Base-by-base conservation (phyloP, 2,797 vertebrate genomes). In the Salarias fasciatus region DNA sequence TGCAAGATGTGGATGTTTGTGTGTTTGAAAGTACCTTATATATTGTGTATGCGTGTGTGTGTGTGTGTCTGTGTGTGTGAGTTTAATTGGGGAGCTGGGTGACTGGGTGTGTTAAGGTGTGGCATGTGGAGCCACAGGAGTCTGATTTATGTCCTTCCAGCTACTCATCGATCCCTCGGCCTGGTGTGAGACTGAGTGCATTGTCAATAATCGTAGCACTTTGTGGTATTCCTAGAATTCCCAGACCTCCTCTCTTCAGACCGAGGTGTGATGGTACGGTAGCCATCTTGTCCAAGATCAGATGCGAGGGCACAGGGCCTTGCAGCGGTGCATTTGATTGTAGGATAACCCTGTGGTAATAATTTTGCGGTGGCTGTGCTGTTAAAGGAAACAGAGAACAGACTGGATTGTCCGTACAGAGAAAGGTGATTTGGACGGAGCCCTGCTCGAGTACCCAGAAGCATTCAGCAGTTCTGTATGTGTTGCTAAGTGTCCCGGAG, bases 171-270 rank as follows among this genome's bases (percentile, higher is more conserved):
- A 89, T 90, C 75, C 72, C 63, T 56, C 10, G 33, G 70, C 85
- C 77, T 8, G 54, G 83, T 76, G 83, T 84, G 88, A 90, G 90
- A 86, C 86, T 89, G 86, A 90, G 86, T 87, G 85, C 79, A 80
- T 87, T 84, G 86, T 92, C 89, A 89, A 91, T 92, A 91, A 85
- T 84, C 76, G 85, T 85, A 87, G 86, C 86, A 86, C 87, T 90
- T 88, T 89, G 86, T 89, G 87, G 83, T 89, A 84, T 91, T 90
- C 88, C 87, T 90, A 85, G 88, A 88, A 86, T 86, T 86, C 86
- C 83, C 84, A 65, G 76, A 71, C 65, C 85, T 77, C 61, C 66
- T 74, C 54, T 63, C 64, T 63, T 68, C 52, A 56, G 70, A 48
- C 66, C 56, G 62, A 67, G 72, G 78, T 84, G 77, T 73, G 86